phyloP scores from a whole-genome alignment of 2,113 vertebrate genomes.

The Thunnus maccoyii region DNA sequence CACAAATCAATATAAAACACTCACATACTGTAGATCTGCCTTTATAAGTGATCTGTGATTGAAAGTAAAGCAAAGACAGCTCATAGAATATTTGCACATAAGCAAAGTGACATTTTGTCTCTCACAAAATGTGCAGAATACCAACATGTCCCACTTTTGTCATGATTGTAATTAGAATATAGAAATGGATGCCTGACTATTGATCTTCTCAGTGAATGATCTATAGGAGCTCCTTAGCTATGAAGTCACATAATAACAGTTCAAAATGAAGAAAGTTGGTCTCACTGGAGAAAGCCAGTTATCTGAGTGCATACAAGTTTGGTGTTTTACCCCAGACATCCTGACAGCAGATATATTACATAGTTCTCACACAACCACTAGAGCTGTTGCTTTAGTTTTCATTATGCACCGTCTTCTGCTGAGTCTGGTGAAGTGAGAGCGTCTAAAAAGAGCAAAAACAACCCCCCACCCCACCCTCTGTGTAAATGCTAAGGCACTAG shows the following conservation, averaged over 20 bases:
- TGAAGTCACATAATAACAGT: neutral
- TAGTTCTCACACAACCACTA: too few species aligned
- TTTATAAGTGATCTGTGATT: too few species aligned
- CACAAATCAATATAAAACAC: too few species aligned
- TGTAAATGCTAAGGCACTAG: too few species aligned
- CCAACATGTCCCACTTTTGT: neutral
- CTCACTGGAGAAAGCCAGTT: conserved; percentile 4
- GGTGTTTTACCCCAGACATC: neutral
- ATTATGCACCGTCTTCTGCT: too few species aligned
- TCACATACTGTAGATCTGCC: too few species aligned
- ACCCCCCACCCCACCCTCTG: too few species aligned
- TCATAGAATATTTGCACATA: neutral
- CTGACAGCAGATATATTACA: conserved; percentile 14
- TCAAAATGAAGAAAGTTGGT: conserved; percentile 10
- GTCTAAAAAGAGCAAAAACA: too few species aligned
- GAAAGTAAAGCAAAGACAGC: too few species aligned
- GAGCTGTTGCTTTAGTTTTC: too few species aligned
- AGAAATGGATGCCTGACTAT: neutral
- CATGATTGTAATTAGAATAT: neutral
- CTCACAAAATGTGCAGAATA: neutral
- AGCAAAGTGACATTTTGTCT: too few species aligned
- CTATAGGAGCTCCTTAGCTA: neutral
- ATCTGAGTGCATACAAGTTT: conserved; percentile 8
- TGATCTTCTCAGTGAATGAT: neutral
- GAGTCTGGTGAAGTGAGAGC: too few species aligned